Percentiles rank a stretch among this genome's conserved stretches.
phyloP scores from a whole-genome alignment of 2,113 vertebrate genomes.

The Tympanuchus pallidicinctus region DNA sequence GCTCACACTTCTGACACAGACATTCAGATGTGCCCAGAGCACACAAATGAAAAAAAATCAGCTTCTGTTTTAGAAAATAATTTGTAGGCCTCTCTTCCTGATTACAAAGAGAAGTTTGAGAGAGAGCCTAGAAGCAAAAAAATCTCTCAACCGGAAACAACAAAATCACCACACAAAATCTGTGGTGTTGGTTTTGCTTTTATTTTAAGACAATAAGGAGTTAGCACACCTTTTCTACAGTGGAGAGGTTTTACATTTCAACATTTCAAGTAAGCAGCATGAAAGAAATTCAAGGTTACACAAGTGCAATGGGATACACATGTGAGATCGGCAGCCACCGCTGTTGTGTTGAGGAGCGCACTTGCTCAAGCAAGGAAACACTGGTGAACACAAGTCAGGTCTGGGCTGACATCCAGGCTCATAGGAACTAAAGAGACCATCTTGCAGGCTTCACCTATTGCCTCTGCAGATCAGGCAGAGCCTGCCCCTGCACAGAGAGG shows the following conservation, averaged over 20 bases:
- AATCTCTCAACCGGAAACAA: background rate
- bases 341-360: background rate
- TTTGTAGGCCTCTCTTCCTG: rapidly evolving
- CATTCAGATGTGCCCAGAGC: background rate
- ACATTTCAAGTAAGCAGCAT: background rate
- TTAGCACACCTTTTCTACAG: background rate
- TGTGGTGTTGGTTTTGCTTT: background rate
- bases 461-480: background rate
- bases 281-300: rapidly evolving
- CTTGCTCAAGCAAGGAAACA: background rate
- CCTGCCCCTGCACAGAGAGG: rapidly evolving
- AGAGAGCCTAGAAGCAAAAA: background rate
- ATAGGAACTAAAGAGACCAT: background rate
- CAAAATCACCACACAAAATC: background rate
- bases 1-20: background rate
- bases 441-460: background rate
- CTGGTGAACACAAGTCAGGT: background rate
- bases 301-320: background rate
- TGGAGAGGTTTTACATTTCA: background rate
- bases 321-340: background rate
- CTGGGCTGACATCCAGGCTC: background rate
- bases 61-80: background rate
- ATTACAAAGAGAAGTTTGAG: background rate
- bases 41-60: rapidly evolving
- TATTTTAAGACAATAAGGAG: rapidly evolving